These are phyloP conservation scores for Vombatus ursinus DNA, from an alignment of 2,113 vertebrate genomes.

Conservation along the genomic window DNA sequence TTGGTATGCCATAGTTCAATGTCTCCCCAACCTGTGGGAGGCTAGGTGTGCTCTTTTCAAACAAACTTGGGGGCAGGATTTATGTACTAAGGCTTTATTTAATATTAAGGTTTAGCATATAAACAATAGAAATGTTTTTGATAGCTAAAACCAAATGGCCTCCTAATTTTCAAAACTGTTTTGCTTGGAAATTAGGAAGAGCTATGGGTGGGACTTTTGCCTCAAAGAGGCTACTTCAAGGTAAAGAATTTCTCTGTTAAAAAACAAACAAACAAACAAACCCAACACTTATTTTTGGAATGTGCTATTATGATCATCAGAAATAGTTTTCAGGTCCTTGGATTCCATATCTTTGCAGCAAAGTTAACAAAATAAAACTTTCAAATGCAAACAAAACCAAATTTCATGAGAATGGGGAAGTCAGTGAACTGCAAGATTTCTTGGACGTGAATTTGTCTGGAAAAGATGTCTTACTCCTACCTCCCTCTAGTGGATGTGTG, in stretches of 20 bases:
- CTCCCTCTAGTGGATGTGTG: conserved; percentile 81
- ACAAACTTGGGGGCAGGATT: conserved; percentile 28
- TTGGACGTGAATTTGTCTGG: not conserved
- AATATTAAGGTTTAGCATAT: not conserved
- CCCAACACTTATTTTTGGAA: not conserved
- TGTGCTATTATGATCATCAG: conserved; percentile 34
- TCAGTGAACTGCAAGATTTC: not conserved
- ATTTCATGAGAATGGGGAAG: not conserved
- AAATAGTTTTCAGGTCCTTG: conserved; percentile 25
- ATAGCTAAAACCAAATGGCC: not conserved
- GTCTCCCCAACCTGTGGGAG: not conserved
- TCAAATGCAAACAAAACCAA: conserved; percentile 35
- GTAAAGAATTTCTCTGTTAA: conserved; percentile 21
- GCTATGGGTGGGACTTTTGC: not conserved
- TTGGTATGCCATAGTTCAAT: not conserved
- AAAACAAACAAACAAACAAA: not conserved
- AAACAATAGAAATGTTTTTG: conserved; percentile 31
- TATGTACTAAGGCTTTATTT: not conserved
- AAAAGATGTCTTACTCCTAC: conserved; percentile 57
- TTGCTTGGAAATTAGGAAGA: conserved; percentile 25
- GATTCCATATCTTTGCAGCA: conserved; percentile 15
- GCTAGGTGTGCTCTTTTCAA: not conserved
- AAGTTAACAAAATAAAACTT: conserved; percentile 12
- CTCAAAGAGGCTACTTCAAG: not conserved
- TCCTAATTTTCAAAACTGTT: conserved; percentile 17